A percentile compares a stretch with the other conserved stretches of the same genome.
phyloP scores from a whole-genome alignment of 1,140 invertebrate species.

The Heliconius melpomene region DNA sequence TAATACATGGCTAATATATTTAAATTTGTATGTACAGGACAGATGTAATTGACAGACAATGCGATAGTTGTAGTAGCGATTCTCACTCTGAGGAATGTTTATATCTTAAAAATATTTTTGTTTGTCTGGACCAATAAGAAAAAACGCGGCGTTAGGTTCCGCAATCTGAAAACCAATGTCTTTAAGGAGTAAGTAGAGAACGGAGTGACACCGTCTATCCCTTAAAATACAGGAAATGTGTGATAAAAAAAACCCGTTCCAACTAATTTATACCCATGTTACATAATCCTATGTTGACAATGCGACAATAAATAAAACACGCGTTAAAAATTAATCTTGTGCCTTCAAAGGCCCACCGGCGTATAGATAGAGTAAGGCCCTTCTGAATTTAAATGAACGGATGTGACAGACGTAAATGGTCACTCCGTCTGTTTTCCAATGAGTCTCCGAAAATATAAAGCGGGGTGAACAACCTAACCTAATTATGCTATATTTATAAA shows the following conservation, averaged over 20 bases:
- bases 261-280: not conserved
- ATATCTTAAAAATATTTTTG: too few relatives aligned
- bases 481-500: conserved; percentile 23
- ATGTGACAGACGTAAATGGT: conserved; percentile 32
- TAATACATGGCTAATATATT: conserved; percentile 11
- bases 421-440: conserved; percentile 29
- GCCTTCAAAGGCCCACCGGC: conserved; percentile 6
- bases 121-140: too few relatives aligned
- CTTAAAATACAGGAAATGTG: not conserved
- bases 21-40: not conserved
- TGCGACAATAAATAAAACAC: conserved; percentile 14
- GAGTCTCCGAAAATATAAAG: conserved; percentile 29
- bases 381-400: conserved; percentile 30
- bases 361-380: conserved; percentile 17
- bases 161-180: too few relatives aligned
- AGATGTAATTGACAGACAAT: not conserved
- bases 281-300: not conserved
- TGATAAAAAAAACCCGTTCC: not conserved
- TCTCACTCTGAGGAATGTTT: not conserved
- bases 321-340: conserved; percentile 17
- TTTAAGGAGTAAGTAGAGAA: too few relatives aligned
- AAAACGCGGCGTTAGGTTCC: too few relatives aligned
- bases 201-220: too few relatives aligned
- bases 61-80: not conserved
- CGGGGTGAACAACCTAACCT: conserved; percentile 32